phyloP scores from a whole-genome alignment of 2,888 invertebrate species.

The Drosophila subquinaria region DNA sequence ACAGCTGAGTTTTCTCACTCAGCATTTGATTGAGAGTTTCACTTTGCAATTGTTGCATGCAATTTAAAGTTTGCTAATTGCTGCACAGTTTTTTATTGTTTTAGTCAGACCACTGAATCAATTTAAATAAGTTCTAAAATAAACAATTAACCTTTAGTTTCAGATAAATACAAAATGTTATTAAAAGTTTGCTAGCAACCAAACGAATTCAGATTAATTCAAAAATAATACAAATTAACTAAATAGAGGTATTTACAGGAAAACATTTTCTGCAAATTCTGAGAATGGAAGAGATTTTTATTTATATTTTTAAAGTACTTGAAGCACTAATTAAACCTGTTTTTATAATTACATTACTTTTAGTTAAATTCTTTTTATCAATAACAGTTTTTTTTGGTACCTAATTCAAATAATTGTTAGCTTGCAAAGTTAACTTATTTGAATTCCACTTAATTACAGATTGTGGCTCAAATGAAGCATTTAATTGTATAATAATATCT shows the following conservation, averaged over 20 bases:
- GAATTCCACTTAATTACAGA: constrained; percentile 1
- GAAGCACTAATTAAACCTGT: too few species aligned
- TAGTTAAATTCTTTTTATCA: too few species aligned
- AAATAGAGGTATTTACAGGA: not conserved
- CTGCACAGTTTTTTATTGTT: constrained; percentile 1
- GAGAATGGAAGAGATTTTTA: not conserved
- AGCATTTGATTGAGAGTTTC: constrained; percentile 14
- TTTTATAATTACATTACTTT: too few species aligned
- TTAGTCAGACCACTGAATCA: constrained; percentile 4
- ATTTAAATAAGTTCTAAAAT: constrained; percentile 7
- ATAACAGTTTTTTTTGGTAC: not conserved
- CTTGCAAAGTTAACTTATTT: not conserved
- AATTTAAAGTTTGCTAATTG: constrained; percentile 54
- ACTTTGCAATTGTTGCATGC: constrained; percentile 18
- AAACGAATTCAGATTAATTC: not conserved
- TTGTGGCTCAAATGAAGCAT: not conserved
- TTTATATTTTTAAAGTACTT: too few species aligned
- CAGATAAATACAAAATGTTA: not conserved
- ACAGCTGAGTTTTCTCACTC: constrained; percentile 40
- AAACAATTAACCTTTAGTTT: not conserved
- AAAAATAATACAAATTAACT: not conserved
- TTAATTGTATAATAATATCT: constrained; percentile 1
- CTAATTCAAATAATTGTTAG: not conserved
- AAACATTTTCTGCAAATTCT: too few species aligned
- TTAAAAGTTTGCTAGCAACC: constrained; percentile 5